These are phyloP conservation scores for Leucosticte australis DNA, from an alignment of 2,113 vertebrate species.

Conservation along the genomic window DNA sequence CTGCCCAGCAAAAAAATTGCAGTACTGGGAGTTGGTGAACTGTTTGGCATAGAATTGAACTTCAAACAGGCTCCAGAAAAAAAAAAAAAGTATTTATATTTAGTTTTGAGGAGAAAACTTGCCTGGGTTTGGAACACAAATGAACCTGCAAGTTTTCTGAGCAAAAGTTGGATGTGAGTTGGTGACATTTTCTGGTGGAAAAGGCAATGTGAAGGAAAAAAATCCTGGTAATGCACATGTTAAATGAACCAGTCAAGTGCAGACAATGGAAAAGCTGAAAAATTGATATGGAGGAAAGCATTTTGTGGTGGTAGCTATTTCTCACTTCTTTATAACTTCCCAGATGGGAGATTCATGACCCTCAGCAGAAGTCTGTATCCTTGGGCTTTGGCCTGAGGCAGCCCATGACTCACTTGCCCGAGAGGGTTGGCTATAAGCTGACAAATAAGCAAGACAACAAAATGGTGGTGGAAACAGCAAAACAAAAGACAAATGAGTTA, in stretches of 20 bases:
- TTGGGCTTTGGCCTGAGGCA: slow-evolving; percentile 1
- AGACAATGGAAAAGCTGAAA: slow-evolving; percentile 57
- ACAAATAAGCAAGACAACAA: slow-evolving; percentile 2
- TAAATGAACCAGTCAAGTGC: slow-evolving; percentile 63
- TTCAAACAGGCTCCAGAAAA: background rate
- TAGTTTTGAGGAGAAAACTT: background rate
- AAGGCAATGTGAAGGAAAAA: background rate
- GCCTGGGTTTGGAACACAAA: background rate
- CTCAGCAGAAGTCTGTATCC: background rate
- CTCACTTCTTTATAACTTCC: slow-evolving; percentile 25
- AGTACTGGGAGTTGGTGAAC: background rate
- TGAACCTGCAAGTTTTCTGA: background rate
- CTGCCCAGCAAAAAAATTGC: background rate
- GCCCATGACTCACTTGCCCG: slow-evolving; percentile 8
- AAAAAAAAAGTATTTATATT: background rate
- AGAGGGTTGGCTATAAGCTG: background rate
- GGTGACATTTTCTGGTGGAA: slow-evolving; percentile 32
- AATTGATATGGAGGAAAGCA: slow-evolving; percentile 1
- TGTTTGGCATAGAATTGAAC: background rate
- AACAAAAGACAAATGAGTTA: background rate
- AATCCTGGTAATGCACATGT: background rate
- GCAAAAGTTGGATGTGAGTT: background rate
- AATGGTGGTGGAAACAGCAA: background rate
- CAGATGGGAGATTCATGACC: slow-evolving; percentile 48
- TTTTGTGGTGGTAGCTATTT: slow-evolving; percentile 23